Evolutionary conservation across 2,113 vertebrate species (phyloP), one percentile per base, ranked within the genome.

Genomic region (Xyrauchen texanus): DNA sequence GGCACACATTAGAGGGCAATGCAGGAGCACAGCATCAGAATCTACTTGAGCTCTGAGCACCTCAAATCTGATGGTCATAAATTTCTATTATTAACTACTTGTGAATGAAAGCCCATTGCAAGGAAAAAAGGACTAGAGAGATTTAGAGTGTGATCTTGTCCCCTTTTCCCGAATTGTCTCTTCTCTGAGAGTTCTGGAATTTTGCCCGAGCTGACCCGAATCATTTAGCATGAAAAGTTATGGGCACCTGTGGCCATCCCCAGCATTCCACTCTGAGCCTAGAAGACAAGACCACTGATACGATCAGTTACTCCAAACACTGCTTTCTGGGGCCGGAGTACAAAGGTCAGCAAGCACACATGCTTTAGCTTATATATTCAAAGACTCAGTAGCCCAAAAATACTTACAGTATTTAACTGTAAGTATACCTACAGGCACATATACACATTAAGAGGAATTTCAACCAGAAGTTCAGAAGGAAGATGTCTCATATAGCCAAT

Each of bases 201-300:
- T 75, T 75, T 85, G 81, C 81, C 84, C 79, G 60, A 21, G 6
- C 60, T 85, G 84, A 85, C 81, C 84, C 5, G 6, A 71, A 71
- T 70, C 81, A 85, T 84, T 84, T 81, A 75, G 76, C 70, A 81
- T 81, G 77, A 82, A 81, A 81, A 78, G 69, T 85, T 78, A 78
- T 80, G 72, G 84, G 70, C 81, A 83, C 75, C 81, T 81, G 84
- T 85, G 78, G 15, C 70, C 60, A 83, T 79, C 76, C 55, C 57
- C 78, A 64, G 78, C 75, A 80, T 73, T 78, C 78, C 77, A n/a
- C 68, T 15, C 15, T 63, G 58, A 63, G 73, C 78, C 34, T 12
- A 51, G 73, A 82, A 68, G 69, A 76, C 65, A 9, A 75, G 47
- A 45, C 58, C 10, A 63, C 57, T 52, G 82, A 84, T 84, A 84